phyloP scores from a whole-genome alignment of 2,888 invertebrate species.

The Chalcosyrphus nemorum region DNA sequence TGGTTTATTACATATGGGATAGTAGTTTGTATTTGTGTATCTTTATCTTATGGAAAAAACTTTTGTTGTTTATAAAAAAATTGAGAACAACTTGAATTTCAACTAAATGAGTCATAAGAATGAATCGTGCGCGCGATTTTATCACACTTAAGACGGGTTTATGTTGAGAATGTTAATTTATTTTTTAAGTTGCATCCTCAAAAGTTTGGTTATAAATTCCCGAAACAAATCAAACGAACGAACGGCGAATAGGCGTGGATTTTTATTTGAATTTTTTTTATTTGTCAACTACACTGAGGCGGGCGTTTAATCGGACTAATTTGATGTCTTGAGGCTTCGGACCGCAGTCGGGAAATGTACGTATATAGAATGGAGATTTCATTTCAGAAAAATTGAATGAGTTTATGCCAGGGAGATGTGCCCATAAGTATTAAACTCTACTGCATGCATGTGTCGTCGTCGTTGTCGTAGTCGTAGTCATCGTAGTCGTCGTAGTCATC shows the following conservation, averaged over 20 bases:
- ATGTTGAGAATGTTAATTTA: conserved; percentile 44
- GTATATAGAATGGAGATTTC: conserved; percentile 49
- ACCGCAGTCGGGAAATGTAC: conserved; percentile 45
- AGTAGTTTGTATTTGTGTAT: conserved; percentile 73
- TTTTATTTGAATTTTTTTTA: neutral
- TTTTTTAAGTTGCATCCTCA: neutral
- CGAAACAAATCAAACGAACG: conserved; percentile 3
- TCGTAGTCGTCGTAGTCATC: conserved; percentile 29
- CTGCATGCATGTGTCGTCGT: conserved; percentile 62
- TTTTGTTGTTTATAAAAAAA: conserved; percentile 11
- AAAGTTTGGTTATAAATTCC: conserved; percentile 32
- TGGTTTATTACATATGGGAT: conserved; percentile 23
- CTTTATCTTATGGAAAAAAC: conserved; percentile 65
- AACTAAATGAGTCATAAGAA: conserved; percentile 53
- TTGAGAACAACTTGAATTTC: conserved; percentile 65
- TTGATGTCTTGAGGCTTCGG: conserved; percentile 41
- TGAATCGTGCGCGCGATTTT: conserved; percentile 51
- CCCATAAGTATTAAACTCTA: conserved; percentile 13
- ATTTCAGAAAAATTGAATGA: conserved; percentile 42
- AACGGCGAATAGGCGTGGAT: neutral
- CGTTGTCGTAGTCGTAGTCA: conserved; percentile 45
- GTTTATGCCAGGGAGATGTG: conserved; percentile 58
- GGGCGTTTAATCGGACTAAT: conserved; percentile 61
- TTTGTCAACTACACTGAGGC: conserved; percentile 52
- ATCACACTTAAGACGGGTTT: conserved; percentile 34